Evolutionary conservation across 1,140 invertebrate species (phyloP).

Genomic region (Drosophila paulistorum): DNA sequence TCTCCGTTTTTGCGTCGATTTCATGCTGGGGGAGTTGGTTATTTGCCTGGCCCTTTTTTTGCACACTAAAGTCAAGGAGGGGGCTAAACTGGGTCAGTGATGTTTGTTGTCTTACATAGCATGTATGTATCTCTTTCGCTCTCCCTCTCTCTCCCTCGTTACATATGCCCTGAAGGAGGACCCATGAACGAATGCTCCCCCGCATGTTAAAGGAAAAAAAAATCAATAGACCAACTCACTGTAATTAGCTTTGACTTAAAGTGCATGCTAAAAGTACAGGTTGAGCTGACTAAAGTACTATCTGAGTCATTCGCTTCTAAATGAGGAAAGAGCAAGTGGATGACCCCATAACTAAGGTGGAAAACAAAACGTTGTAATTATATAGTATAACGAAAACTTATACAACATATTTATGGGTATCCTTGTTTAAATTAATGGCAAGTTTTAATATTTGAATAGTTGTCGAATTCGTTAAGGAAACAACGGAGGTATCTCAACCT

Average conservation of each 20-base stretch:
- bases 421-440: too few relatives aligned
- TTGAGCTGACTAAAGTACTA: background rate
- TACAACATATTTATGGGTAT: too few relatives aligned
- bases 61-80: slow-evolving; percentile 65
- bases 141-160: background rate
- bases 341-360: background rate
- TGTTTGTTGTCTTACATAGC: slow-evolving; percentile 5
- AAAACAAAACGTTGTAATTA: too few relatives aligned
- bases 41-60: slow-evolving; percentile 26
- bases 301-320: background rate
- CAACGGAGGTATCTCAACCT: too few relatives aligned
- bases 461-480: too few relatives aligned
- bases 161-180: slow-evolving; percentile 5
- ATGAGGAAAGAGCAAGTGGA: background rate
- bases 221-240: slow-evolving; percentile 40
- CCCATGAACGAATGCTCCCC: background rate
- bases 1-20: slow-evolving; percentile 52
- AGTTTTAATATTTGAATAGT: too few relatives aligned
- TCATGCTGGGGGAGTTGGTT: slow-evolving; percentile 34
- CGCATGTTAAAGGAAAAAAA: slow-evolving; percentile 12
- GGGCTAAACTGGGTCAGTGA: slow-evolving; percentile 14
- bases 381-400: too few relatives aligned
- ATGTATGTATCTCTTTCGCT: too few relatives aligned
- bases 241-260: slow-evolving; percentile 42
- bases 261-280: slow-evolving; percentile 34